Conservation (phyloP, 2,888 invertebrate species). For the Netelia inedita region DNA sequence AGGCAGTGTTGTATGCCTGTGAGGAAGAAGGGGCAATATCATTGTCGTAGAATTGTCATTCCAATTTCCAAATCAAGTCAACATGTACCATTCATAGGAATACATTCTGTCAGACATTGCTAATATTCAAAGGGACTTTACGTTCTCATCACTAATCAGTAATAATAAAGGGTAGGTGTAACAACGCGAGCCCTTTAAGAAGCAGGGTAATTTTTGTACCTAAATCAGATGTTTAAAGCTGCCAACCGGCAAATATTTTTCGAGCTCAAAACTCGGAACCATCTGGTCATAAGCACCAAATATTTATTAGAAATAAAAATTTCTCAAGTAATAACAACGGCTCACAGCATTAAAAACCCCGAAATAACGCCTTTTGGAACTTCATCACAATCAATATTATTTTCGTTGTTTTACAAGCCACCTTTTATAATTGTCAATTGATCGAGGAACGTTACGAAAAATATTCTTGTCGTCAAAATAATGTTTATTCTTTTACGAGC, state of each 20-base stretch:
- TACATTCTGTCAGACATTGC: not conserved
- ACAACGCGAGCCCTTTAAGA: too few species aligned
- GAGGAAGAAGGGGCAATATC: not conserved
- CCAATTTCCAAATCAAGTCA: too few species aligned
- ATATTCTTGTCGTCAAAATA: not conserved
- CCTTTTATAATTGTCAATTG: not conserved
- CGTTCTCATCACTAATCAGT: not conserved
- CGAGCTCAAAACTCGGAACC: too few species aligned
- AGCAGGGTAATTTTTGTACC: not conserved
- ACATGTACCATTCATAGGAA: too few species aligned
- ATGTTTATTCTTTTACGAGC: not conserved
- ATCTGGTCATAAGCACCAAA: not conserved
- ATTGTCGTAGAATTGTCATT: not conserved
- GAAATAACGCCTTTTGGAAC: too few species aligned
- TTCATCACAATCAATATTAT: too few species aligned
- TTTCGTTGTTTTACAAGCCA: not conserved
- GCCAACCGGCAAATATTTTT: not conserved
- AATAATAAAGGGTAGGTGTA: not conserved
- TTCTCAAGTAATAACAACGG: not conserved
- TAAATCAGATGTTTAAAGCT: not conserved
- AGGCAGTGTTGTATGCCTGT: not conserved
- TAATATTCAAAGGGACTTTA: not conserved
- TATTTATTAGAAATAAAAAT: not conserved
- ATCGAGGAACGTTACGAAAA: not conserved
- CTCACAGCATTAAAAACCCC: not conserved